A percentile compares a stretch with the other conserved stretches of the same genome.
These are phyloP conservation scores for Herpailurus yagouaroundi DNA, from an alignment of 2,113 vertebrate genomes.

Conservation along the genomic window DNA sequence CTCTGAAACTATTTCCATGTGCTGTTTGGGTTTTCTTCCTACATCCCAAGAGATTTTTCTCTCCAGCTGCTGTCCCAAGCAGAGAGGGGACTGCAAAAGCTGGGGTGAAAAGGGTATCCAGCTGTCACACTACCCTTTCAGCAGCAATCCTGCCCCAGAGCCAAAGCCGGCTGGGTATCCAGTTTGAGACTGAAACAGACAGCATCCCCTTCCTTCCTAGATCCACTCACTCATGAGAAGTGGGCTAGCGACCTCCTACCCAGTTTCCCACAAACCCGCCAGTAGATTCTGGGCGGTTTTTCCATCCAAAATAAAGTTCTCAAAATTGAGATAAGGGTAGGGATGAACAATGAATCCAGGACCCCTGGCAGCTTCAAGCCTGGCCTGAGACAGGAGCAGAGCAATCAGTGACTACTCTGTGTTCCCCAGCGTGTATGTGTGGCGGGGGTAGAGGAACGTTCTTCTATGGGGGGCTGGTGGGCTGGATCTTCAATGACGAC, in stretches of 20 bases:
- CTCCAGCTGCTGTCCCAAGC: not conserved
- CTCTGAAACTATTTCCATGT: not conserved
- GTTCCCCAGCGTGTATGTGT: not conserved
- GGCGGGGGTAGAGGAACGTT: not conserved
- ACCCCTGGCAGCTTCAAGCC: not conserved
- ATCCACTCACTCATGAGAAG: slow-evolving; percentile 1
- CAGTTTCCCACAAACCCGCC: not conserved
- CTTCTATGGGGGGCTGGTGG: not conserved
- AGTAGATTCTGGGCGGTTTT: not conserved
- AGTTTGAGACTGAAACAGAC: not conserved
- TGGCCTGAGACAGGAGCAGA: not conserved
- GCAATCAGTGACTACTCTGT: not conserved
- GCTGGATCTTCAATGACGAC: slow-evolving; percentile 10
- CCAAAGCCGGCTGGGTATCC: not conserved
- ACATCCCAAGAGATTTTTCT: not conserved
- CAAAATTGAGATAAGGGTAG: not conserved
- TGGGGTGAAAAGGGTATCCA: not conserved
- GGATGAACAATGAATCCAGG: not conserved
- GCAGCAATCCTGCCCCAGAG: not conserved
- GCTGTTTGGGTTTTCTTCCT: not conserved
- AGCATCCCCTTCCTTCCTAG: not conserved
- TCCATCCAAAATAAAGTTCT: slow-evolving; percentile 54
- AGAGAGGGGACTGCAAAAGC: not conserved
- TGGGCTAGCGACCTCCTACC: not conserved
- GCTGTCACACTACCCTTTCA: not conserved